A percentile compares a stretch with the other conserved stretches of the same genome.
Conservation (phyloP, 2,888 invertebrate genomes). For the Lycia hirtaria region DNA sequence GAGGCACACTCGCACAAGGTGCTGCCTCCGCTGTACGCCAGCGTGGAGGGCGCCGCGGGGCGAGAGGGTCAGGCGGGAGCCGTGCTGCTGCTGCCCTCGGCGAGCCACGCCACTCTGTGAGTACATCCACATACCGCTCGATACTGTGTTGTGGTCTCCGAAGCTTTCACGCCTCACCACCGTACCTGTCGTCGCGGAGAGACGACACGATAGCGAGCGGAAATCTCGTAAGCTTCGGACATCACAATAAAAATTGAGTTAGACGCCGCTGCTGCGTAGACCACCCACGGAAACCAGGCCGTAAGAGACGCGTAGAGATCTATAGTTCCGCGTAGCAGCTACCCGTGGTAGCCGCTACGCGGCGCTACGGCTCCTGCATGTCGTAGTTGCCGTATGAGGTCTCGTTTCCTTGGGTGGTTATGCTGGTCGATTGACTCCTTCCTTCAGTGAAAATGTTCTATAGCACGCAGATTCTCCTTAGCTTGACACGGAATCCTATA, state of each 20-base stretch:
- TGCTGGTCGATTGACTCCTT: background rate
- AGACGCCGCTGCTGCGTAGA: too few relatives aligned
- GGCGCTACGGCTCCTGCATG: constrained; percentile 15
- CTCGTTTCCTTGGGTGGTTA: background rate
- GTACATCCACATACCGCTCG: too few relatives aligned
- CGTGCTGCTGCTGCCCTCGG: constrained; percentile 62
- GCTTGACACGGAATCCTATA: background rate
- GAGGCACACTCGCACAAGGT: constrained; percentile 75
- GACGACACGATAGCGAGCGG: too few relatives aligned
- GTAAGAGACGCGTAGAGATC: background rate
- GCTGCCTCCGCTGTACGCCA: constrained; percentile 79
- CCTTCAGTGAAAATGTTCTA: background rate
- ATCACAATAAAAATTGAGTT: too few relatives aligned
- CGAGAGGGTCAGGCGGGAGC: constrained; percentile 29
- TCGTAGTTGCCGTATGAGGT: background rate
- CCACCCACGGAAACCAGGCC: background rate
- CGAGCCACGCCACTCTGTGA: constrained; percentile 66
- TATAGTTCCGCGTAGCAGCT: constrained; percentile 17
- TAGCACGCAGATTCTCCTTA: background rate
- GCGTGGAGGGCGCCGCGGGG: constrained; percentile 43
- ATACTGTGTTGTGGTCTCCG: too few relatives aligned
- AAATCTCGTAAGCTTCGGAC: too few relatives aligned
- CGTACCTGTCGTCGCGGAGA: too few relatives aligned
- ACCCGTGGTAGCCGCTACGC: constrained; percentile 29
- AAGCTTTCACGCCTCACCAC: too few relatives aligned